Percentiles rank a stretch among this genome's conserved stretches.
phyloP scores from a whole-genome alignment of 2,113 vertebrate genomes.

The Scartelaos histophorus region DNA sequence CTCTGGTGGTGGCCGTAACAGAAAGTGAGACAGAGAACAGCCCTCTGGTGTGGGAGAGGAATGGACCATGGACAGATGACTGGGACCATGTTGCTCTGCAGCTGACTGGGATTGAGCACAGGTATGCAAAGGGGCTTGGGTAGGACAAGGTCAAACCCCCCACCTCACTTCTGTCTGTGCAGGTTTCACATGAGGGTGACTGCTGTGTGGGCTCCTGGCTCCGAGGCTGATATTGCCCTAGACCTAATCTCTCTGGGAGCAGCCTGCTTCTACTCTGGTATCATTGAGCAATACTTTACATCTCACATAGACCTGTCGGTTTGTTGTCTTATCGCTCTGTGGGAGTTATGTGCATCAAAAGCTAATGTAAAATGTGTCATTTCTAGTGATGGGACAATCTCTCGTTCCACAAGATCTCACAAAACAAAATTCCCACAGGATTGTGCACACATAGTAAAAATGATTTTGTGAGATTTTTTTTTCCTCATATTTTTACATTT shows the following conservation, averaged over 20 bases:
- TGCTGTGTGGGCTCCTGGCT: conserved; percentile 81
- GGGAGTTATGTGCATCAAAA: background rate
- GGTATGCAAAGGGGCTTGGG: conserved; percentile 62
- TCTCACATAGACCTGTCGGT: background rate
- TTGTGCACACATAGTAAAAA: too few relatives aligned
- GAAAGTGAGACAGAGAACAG: conserved; percentile 55
- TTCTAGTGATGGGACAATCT: too few relatives aligned
- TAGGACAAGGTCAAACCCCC: background rate
- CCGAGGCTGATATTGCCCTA: conserved; percentile 82
- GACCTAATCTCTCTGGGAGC: conserved; percentile 84
- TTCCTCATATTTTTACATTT: too few relatives aligned
- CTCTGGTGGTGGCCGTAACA: conserved; percentile 78
- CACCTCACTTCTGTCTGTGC: conserved; percentile 9
- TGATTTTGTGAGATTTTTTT: too few relatives aligned
- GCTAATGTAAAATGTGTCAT: background rate
- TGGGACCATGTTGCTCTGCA: conserved; percentile 83
- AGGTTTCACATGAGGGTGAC: conserved; percentile 84
- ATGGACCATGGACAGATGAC: conserved; percentile 73
- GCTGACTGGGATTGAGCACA: conserved; percentile 74
- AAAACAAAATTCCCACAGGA: too few relatives aligned
- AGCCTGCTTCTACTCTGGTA: conserved; percentile 82
- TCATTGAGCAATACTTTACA: background rate
- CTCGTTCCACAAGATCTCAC: too few relatives aligned
- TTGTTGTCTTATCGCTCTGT: background rate
- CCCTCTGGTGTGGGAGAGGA: conserved; percentile 77